Conservation (phyloP, 2,888 invertebrate species). For the Nesidiocoris tenuis region DNA sequence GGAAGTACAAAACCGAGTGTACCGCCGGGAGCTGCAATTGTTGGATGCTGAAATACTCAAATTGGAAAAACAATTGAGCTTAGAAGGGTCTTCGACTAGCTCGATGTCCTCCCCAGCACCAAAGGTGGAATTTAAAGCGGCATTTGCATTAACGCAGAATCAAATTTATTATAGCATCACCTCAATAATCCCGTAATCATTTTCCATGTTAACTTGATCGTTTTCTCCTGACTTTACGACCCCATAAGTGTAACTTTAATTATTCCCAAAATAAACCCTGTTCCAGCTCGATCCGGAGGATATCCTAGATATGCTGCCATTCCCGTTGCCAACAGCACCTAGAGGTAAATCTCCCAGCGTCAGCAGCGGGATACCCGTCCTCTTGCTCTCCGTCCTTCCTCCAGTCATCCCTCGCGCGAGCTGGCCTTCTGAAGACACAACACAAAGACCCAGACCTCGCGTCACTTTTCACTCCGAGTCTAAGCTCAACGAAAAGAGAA, state of each 20-base stretch:
- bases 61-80: constrained; percentile 59
- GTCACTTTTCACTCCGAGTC: constrained; percentile 49
- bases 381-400: constrained; percentile 70
- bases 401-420: constrained; percentile 74
- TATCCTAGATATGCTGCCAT: constrained; percentile 44
- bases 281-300: constrained; percentile 50
- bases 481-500: constrained; percentile 43
- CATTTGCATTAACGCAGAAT: too few species aligned
- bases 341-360: constrained; percentile 63
- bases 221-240: too few species aligned
- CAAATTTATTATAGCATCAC: too few species aligned
- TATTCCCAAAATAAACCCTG: too few species aligned
- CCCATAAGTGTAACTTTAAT: too few species aligned
- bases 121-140: too few species aligned
- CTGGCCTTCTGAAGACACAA: constrained; percentile 71
- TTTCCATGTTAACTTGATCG: too few species aligned
- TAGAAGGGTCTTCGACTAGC: constrained; percentile 57
- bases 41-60: constrained; percentile 75
- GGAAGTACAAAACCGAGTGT: constrained; percentile 88
- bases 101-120: constrained; percentile 51
- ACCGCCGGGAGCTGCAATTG: constrained; percentile 76
- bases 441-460: constrained; percentile 65
- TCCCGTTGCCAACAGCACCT: constrained; percentile 9
- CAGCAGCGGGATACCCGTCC: constrained; percentile 68
- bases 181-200: too few species aligned